phyloP scores from a whole-genome alignment of 2,888 invertebrate species.

The Dicroscelio sp. region DNA sequence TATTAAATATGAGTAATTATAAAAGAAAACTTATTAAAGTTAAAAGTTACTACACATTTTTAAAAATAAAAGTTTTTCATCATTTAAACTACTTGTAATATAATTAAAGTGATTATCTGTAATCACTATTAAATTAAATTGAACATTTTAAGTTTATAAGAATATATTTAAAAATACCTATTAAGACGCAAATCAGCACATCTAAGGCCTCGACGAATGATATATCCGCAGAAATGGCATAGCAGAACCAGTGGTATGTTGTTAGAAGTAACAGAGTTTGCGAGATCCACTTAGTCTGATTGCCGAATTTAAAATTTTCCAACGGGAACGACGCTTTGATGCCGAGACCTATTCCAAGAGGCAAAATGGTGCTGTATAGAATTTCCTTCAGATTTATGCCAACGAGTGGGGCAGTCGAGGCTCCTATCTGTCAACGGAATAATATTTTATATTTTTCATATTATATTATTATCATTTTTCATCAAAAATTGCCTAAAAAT shows the following conservation, averaged over 20 bases:
- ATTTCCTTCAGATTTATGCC: slow-evolving; percentile 90
- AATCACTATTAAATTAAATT: too few relatives aligned
- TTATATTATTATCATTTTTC: too few relatives aligned
- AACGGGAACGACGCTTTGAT: slow-evolving; percentile 84
- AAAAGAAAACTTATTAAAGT: too few relatives aligned
- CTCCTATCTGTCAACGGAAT: slow-evolving; percentile 87
- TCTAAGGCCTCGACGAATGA: slow-evolving; percentile 90
- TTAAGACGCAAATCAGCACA: slow-evolving; percentile 90
- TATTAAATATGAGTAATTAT: too few relatives aligned
- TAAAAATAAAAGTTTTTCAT: too few relatives aligned
- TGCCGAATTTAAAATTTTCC: slow-evolving; percentile 79
- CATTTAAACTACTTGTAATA: too few relatives aligned
- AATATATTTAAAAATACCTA: slow-evolving; percentile 85
- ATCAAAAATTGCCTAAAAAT: too few relatives aligned
- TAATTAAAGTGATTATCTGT: too few relatives aligned
- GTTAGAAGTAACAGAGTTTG: slow-evolving; percentile 88
- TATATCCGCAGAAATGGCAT: slow-evolving; percentile 90
- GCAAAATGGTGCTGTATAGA: slow-evolving; percentile 89
- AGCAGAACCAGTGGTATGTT: slow-evolving; percentile 90
- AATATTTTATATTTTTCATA: neutral
- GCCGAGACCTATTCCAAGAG: slow-evolving; percentile 88
- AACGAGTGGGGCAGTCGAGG: slow-evolving; percentile 89
- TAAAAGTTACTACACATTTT: too few relatives aligned
- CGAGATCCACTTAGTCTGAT: slow-evolving; percentile 89
- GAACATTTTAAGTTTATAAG: too few relatives aligned